Evolutionary conservation across 2,888 invertebrate species (phyloP).

Genomic region (Notocelia uddmanniana): DNA sequence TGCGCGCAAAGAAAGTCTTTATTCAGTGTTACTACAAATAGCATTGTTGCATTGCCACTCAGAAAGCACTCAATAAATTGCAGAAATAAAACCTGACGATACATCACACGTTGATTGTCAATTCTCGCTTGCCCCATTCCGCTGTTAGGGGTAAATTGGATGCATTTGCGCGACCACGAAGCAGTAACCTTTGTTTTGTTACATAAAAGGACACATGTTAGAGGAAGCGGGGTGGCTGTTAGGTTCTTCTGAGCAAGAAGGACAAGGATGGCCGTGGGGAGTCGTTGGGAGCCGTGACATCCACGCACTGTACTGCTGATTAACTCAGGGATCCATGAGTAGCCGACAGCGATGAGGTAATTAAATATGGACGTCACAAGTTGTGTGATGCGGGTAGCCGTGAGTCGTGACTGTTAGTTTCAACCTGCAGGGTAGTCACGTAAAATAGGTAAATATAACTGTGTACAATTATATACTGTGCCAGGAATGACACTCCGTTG

Average conservation of each 20-base stretch:
- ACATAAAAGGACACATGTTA: conserved; percentile 3
- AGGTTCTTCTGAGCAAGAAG: conserved; percentile 17
- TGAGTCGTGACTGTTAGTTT: neutral
- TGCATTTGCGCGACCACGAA: conserved; percentile 23
- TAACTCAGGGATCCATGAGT: conserved; percentile 28
- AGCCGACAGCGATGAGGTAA: conserved; percentile 11
- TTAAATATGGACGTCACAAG: conserved; percentile 19
- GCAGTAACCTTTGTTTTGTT: neutral
- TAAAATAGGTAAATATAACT: too few species aligned
- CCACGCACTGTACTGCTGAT: conserved; percentile 27
- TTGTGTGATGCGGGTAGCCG: neutral
- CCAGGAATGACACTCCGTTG: too few species aligned
- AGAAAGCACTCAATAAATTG: conserved; percentile 32
- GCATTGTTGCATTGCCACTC: conserved; percentile 4
- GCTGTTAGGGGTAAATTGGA: conserved; percentile 35
- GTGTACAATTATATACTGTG: too few species aligned
- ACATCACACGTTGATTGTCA: conserved; percentile 33
- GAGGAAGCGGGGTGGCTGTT: neutral
- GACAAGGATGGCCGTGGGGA: conserved; percentile 17
- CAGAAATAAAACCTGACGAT: conserved; percentile 32
- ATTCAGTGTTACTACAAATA: neutral
- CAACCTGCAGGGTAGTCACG: too few species aligned
- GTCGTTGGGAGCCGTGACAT: conserved; percentile 21
- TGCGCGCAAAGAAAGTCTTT: neutral
- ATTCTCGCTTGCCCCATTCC: conserved; percentile 34